A percentile compares a stretch with the other conserved stretches of the same genome.
These are phyloP conservation scores for Ophiodon elongatus DNA, from an alignment of 2,113 vertebrate genomes.

Conservation along the genomic window DNA sequence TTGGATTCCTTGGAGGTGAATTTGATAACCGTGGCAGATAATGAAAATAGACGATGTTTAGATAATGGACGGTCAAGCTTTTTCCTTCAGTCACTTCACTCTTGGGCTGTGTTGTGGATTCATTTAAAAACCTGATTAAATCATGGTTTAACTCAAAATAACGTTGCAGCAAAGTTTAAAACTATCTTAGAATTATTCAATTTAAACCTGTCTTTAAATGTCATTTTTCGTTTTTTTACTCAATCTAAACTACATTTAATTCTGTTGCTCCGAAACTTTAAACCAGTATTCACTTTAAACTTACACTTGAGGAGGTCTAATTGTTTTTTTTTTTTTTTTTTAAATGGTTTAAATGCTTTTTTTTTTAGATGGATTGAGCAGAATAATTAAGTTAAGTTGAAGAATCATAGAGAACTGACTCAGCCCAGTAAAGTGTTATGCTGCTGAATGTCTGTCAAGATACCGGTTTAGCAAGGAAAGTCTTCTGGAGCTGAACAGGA, in stretches of 20 bases:
- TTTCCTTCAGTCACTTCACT: conserved; percentile 22
- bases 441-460: neutral
- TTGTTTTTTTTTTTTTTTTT: neutral
- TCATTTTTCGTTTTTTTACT: neutral
- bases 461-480: neutral
- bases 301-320: neutral
- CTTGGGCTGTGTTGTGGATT: neutral
- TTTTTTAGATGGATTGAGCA: neutral
- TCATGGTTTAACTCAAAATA: neutral
- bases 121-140: no score
- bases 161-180: neutral
- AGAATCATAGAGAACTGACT: neutral
- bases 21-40: neutral
- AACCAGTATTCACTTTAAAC: neutral
- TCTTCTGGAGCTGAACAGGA: neutral
- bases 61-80: neutral
- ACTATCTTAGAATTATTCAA: neutral
- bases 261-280: neutral
- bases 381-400: no score
- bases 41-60: conserved; percentile 25
- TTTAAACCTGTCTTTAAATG: neutral
- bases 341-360: no score
- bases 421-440: neutral
- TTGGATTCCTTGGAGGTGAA: conserved; percentile 24
- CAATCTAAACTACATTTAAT: neutral